A percentile compares a stretch with the other conserved stretches of the same genome.
phyloP scores from a whole-genome alignment of 2,113 vertebrate species.

The Coreoperca whiteheadi region DNA sequence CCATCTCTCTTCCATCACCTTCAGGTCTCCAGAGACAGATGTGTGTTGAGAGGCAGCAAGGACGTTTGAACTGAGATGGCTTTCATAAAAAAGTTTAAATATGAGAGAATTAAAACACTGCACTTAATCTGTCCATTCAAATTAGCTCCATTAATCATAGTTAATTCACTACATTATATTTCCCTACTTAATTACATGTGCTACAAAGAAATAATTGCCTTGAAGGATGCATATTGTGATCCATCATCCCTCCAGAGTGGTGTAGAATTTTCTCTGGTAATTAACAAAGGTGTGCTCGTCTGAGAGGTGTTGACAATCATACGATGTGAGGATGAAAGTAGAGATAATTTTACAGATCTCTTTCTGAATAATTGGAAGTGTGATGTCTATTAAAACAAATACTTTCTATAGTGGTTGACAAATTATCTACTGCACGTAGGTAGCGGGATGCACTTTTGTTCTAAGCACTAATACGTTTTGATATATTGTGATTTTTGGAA shows the following conservation, averaged over 20 bases:
- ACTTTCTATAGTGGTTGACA: not conserved
- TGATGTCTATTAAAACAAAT: constrained; percentile 21
- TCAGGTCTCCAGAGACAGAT: constrained; percentile 55
- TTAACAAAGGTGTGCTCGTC: constrained; percentile 78
- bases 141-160: constrained; percentile 84
- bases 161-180: constrained; percentile 84
- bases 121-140: constrained; percentile 83
- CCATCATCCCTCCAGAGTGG: constrained; percentile 77
- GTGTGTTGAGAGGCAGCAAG: constrained; percentile 37
- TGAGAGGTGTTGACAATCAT: constrained; percentile 62
- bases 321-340: constrained; percentile 34
- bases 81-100: constrained; percentile 72
- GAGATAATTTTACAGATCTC: constrained; percentile 20
- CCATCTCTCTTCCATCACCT: constrained; percentile 58
- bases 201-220: constrained; percentile 84
- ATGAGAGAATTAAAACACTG: constrained; percentile 76
- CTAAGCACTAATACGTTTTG: not conserved
- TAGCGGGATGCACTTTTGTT: not conserved
- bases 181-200: constrained; percentile 84
- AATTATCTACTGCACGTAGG: not conserved
- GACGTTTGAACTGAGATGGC: constrained; percentile 44
- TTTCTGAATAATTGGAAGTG: not conserved
- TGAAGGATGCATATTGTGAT: constrained; percentile 81
- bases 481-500: not conserved
- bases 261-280: constrained; percentile 75